Evolutionary conservation across 2,797 vertebrate genomes (phyloP), one percentile per base, ranked within the genome.

Genomic region (Diplodus sargus): DNA sequence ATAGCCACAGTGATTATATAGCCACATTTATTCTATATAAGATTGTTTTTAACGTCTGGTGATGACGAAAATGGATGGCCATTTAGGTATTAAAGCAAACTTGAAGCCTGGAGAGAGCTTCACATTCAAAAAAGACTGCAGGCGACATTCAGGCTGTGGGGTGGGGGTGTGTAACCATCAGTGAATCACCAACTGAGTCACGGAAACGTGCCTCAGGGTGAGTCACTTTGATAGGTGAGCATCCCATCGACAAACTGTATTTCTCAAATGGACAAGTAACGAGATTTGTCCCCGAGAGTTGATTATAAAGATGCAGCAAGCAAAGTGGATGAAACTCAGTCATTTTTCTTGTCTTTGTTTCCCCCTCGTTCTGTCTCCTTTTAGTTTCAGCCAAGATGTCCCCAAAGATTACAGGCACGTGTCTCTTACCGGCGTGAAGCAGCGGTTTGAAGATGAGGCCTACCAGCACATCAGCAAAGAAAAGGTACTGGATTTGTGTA

Each of bases 361-460:
- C 7, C 47, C 48, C 7, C 1, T 34, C 10, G 45, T n/a, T 57
- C 0, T 53, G 9, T 63, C 42, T 69, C 47, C 58, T 62, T 4
- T 69, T 86, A 99, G 98, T 91, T 99, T 99, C 91, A 97, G 95
- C 5, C 94, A 97, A 1, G 97, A 98, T n/a, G 93, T 96, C 64
- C 98, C 98, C 78, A 99, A 96, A 94, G 98, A 99, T 88, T 97
- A 98, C 66, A 94, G 98, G 77, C 97, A 99, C 1, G 95, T 98
- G 53, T 96, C 97, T 57, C 95, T 99, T 59, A 98, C 96, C 0
- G 98, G 98, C 0, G 98, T 99, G 5, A 98, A 97, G 76, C 98
- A 99, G 74, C 94, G 98, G 49, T 99, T 99, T 82, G 97, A 99
- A 89, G 97, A 98, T 28, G 96, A 97, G 22, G 88, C 92, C 49